Conservation (phyloP, 2,113 vertebrate genomes). For the Dipodomys stephensi region DNA sequence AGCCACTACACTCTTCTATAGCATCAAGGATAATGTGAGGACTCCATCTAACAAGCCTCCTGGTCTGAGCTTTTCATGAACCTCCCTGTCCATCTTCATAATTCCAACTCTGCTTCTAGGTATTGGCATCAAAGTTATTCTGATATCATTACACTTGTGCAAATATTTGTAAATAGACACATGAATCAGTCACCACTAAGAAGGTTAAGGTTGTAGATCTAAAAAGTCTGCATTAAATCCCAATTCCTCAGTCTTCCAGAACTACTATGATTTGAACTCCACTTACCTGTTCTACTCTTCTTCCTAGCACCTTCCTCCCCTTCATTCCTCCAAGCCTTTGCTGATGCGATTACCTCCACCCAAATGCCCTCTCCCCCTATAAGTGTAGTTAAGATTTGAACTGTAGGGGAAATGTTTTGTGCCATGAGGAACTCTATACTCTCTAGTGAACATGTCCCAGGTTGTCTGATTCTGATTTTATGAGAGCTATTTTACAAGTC, state of each 20-base stretch:
- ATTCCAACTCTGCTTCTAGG: neutral
- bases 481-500: constrained; percentile 38
- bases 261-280: neutral
- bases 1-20: neutral
- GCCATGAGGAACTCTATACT: neutral
- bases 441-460: neutral
- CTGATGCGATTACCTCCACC: neutral
- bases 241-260: neutral
- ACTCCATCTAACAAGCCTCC: neutral
- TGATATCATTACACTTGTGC: neutral
- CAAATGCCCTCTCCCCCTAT: neutral
- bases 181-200: neutral
- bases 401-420: neutral
- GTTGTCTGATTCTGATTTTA: constrained; percentile 11
- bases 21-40: neutral
- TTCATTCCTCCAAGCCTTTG: neutral
- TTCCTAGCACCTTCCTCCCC: neutral
- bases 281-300: neutral
- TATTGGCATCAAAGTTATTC: neutral
- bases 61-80: neutral
- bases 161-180: neutral
- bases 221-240: neutral
- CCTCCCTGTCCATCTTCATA: neutral
- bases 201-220: neutral
- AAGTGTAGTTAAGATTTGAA: neutral